Percentiles rank a stretch among this genome's conserved stretches.
Evolutionary conservation across 2,113 vertebrate genomes (phyloP).

Genomic region (Anarhynchus alexandrinus): DNA sequence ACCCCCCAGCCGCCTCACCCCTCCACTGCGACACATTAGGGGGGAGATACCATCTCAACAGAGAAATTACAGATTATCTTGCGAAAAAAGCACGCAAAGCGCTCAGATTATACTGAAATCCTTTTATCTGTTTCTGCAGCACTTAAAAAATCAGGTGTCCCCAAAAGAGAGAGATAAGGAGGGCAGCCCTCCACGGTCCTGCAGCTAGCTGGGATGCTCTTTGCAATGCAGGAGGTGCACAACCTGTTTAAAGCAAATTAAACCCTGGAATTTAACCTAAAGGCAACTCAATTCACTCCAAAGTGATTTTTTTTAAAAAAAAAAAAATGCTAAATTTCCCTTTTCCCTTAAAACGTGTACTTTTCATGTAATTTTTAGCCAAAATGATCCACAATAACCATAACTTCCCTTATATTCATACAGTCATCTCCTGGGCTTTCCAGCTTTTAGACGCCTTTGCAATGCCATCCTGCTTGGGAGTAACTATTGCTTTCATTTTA

Average conservation of each 20-base stretch:
- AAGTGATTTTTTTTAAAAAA: neutral
- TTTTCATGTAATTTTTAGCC: neutral
- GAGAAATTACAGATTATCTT: neutral
- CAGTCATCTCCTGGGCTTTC: neutral
- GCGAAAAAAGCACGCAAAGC: accelerated
- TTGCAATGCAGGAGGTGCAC: neutral
- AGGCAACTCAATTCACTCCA: neutral
- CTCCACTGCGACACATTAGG: accelerated
- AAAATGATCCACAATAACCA: neutral
- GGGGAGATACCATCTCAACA: neutral
- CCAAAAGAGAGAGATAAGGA: neutral
- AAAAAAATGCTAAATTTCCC: neutral
- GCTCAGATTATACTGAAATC: neutral
- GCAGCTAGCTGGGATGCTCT: neutral
- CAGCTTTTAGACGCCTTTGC: neutral
- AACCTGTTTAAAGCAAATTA: neutral
- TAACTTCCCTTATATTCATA: neutral
- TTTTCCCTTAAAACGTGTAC: neutral
- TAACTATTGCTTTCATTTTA: neutral
- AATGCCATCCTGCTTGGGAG: neutral
- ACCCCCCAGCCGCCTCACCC: neutral
- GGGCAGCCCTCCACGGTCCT: accelerated
- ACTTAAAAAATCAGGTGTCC: neutral
- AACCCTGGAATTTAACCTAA: neutral
- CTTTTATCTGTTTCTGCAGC: neutral